Base-by-base conservation (phyloP, 1,140 invertebrate genomes). In the Diachasmimorpha longicaudata region DNA sequence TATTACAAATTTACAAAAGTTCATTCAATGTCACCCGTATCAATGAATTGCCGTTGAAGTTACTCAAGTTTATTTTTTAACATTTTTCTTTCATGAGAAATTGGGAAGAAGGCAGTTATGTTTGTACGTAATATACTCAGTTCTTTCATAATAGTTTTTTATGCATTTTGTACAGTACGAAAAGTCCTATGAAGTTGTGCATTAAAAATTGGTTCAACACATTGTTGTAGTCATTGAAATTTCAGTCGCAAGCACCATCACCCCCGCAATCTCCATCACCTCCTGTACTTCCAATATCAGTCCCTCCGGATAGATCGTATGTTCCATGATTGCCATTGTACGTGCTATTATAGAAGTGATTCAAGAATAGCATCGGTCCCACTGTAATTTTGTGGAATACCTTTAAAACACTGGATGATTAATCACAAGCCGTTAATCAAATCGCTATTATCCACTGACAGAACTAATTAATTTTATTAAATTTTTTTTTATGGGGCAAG, bases 341-440 rank as follows among this genome's bases (percentile, higher is more conserved):
- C 16, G n/a, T 5, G 58, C 21, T 63, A 63, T 63, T 63, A 63
- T 63, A 63, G 23, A 25, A 63, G 23, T 63, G 58, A 63, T 31
- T 63, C 58, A 31, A 63, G 31, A 25, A 63, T 63, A 63, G 23
- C 58, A 63, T 63, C 58, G 11, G 58, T 25, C 58, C 58, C 58
- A 63, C 58, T 63, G 58, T 13, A 63, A 63, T 63, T 63, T 63
- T 63, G 58, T 31, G 58, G 58, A 63, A 63, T 63, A 63, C 23
- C 58, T 63, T 63, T 63, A 31, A 63, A 63, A 25, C 13, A 63
- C 23, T 63, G 10, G 13, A 5, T 25, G n/a, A 52, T 52, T 52
- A 52, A 52, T 52, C 14, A 52, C 48, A n/a, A 52, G 9, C 14
- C 48, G 6, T 52, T 0, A 2, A 11, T 42, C 1, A 10, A 42